phyloP scores from a whole-genome alignment of 2,113 vertebrate species.

The Pygoscelis adeliae region DNA sequence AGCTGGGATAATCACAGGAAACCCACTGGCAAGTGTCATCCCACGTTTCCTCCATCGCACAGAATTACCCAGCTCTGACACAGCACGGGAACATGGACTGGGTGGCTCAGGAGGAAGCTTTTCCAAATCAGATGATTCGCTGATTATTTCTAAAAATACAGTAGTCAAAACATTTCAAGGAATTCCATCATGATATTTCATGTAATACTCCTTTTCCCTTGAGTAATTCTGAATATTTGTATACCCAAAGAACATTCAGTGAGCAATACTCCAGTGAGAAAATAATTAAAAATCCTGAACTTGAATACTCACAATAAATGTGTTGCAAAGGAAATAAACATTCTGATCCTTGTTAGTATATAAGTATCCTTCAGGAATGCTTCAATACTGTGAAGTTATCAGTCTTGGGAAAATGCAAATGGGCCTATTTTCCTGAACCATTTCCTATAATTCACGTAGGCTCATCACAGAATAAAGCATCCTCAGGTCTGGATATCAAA shows the following conservation, averaged over 20 bases:
- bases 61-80: not conserved
- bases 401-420: not conserved
- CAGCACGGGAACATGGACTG: not conserved
- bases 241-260: not conserved
- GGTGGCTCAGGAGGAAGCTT: not conserved
- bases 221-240: not conserved
- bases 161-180: constrained; percentile 23
- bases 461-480: not conserved
- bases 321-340: not conserved
- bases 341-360: not conserved
- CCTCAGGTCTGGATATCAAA: not conserved
- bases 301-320: not conserved
- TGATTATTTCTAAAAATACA: constrained; percentile 23
- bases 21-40: not conserved
- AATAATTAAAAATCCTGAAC: constrained; percentile 6
- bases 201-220: not conserved
- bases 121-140: not conserved
- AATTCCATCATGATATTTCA: not conserved
- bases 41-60: not conserved
- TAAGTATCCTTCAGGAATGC: not conserved
- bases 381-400: not conserved
- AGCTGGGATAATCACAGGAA: not conserved
- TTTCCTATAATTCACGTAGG: not conserved
- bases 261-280: not conserved
- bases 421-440: not conserved